These are phyloP conservation scores for Ramphastos sulfuratus DNA, from an alignment of 2,113 vertebrate genomes.

Conservation along the genomic window DNA sequence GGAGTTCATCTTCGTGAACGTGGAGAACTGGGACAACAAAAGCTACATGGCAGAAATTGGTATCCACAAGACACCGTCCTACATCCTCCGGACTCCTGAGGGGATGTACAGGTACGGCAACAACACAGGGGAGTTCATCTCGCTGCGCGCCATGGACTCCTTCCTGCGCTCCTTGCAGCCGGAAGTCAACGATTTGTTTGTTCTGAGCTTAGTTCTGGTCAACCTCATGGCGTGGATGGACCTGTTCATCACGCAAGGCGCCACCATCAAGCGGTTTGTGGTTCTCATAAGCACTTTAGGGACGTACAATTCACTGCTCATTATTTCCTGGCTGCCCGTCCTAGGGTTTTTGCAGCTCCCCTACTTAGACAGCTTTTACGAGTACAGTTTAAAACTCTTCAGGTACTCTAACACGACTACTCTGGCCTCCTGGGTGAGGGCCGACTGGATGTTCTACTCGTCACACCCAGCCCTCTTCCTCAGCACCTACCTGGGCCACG, in stretches of 20 bases:
- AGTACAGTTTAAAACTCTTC: slow-evolving; percentile 93
- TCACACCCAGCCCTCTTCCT: slow-evolving; percentile 96
- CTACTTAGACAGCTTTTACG: slow-evolving; percentile 91
- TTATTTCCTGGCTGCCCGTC: slow-evolving; percentile 98
- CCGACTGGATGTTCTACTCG: slow-evolving; percentile 97
- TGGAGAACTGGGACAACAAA: slow-evolving; percentile 88
- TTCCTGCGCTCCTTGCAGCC: slow-evolving; percentile 95
- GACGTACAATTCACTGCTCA: slow-evolving; percentile 94
- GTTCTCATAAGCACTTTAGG: slow-evolving; percentile 97
- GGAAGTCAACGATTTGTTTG: slow-evolving; percentile 96
- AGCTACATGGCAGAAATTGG: slow-evolving; percentile 88
- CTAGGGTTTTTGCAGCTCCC: slow-evolving; percentile 94
- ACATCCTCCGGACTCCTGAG: slow-evolving; percentile 95
- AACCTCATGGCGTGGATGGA: slow-evolving; percentile 99
- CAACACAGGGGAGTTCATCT: slow-evolving; percentile 92
- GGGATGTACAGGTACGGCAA: slow-evolving; percentile 95
- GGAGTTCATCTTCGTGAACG: slow-evolving; percentile 96
- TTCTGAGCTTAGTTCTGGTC: slow-evolving; percentile 93
- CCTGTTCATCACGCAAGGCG: slow-evolving; percentile 96
- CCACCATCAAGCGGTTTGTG: slow-evolving; percentile 96
- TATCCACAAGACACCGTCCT: slow-evolving; percentile 86
- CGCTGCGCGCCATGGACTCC: slow-evolving; percentile 92
- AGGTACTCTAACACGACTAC: slow-evolving; percentile 94
- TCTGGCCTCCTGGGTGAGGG: slow-evolving; percentile 91
- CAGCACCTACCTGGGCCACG: slow-evolving; percentile 92